phyloP scores from a whole-genome alignment of 2,888 invertebrate species.

The Xestia xanthographa region DNA sequence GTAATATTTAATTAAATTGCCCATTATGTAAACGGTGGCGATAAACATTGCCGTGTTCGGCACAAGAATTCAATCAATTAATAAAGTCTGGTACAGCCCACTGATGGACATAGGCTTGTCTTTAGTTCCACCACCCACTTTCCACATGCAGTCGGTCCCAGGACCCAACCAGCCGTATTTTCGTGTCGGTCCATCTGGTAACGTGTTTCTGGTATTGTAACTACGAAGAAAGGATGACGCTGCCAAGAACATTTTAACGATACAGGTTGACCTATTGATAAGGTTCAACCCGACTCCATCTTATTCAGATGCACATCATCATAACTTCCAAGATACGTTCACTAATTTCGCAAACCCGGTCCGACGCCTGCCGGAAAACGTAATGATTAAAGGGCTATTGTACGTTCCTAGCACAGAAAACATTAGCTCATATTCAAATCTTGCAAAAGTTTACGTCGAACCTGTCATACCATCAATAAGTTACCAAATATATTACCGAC shows the following conservation, averaged over 20 bases:
- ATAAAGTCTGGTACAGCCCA: conserved; percentile 3
- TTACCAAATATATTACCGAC: conserved; percentile 42
- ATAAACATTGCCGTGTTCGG: conserved; percentile 1
- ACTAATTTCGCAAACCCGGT: conserved; percentile 10
- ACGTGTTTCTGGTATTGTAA: not conserved
- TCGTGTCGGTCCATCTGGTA: not conserved
- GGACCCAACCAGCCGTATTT: not conserved
- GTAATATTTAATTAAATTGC: conserved; percentile 10
- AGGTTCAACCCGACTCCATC: too few relatives aligned
- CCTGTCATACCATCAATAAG: conserved; percentile 9
- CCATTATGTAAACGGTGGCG: conserved; percentile 10
- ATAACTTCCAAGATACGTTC: not conserved
- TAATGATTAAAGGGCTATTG: conserved; percentile 35
- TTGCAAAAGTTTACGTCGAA: conserved; percentile 24
- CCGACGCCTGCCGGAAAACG: conserved; percentile 10
- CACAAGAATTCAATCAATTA: not conserved
- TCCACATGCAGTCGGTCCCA: not conserved
- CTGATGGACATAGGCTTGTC: not conserved
- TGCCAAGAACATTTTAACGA: not conserved
- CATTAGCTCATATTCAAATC: conserved; percentile 12
- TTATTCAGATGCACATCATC: not conserved
- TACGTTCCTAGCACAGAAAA: not conserved
- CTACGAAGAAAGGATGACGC: not conserved
- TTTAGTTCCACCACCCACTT: not conserved
- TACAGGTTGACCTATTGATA: not conserved